phyloP scores from a whole-genome alignment of 1,140 invertebrate species.

The Diachasma alloeum region DNA sequence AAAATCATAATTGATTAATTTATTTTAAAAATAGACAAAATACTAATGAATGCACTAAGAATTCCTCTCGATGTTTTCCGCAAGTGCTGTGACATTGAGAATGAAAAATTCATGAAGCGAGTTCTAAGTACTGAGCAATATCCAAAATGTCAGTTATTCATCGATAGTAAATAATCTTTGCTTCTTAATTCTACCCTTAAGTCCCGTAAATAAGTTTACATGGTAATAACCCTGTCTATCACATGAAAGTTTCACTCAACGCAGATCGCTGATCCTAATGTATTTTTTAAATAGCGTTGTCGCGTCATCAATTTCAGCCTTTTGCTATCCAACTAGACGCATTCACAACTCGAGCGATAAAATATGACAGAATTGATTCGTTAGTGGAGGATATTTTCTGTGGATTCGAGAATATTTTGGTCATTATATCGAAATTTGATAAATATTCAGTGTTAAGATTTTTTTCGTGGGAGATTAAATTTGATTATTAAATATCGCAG shows the following conservation, averaged over 20 bases:
- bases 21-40: no score
- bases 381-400: no score
- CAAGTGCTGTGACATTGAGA: not conserved
- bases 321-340: not conserved
- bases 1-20: no score
- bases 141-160: not conserved
- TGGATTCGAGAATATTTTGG: no score
- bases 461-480: no score
- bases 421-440: no score
- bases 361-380: not conserved
- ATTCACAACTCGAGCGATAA: not conserved
- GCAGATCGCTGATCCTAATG: not conserved
- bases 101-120: not conserved
- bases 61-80: no score
- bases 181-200: not conserved
- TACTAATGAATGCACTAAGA: no score
- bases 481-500: no score
- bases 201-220: not conserved
- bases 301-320: not conserved
- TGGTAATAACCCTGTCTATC: not conserved
- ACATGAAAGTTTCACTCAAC: not conserved
- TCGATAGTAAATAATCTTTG: not conserved
- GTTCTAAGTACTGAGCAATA: not conserved
- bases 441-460: no score
- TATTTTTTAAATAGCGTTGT: no score